Percentiles rank a stretch among this genome's conserved stretches.
Evolutionary conservation across 2,888 invertebrate species (phyloP).

Genomic region (Drosophila falleni): DNA sequence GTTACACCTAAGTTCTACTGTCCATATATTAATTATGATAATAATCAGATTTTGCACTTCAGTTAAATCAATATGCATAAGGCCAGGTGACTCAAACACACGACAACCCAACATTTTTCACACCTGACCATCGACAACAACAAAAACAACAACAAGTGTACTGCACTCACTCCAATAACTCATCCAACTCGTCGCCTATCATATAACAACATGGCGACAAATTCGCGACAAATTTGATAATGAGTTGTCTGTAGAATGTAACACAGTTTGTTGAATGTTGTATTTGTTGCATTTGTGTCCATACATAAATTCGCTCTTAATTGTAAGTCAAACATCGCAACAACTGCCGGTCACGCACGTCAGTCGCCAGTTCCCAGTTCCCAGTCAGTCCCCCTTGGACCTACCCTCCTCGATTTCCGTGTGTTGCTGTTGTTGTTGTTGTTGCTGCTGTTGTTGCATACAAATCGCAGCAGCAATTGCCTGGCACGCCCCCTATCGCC

Average conservation of each 20-base stretch:
- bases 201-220: conserved; percentile 53
- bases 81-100: not conserved
- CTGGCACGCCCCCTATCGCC: conserved; percentile 62
- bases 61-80: conserved; percentile 19
- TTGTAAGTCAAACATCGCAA: conserved; percentile 79
- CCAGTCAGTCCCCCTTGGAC: not conserved
- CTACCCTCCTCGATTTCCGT: conserved; percentile 10
- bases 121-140: conserved; percentile 42
- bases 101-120: conserved; percentile 51
- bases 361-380: conserved; percentile 5
- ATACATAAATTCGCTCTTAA: conserved; percentile 58
- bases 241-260: conserved; percentile 52
- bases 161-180: conserved; percentile 4
- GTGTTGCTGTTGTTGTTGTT: not conserved
- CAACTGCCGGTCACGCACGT: conserved; percentile 76
- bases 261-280: conserved; percentile 9
- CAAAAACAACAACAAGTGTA: conserved; percentile 22
- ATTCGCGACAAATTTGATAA: conserved; percentile 79
- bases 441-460: conserved; percentile 51
- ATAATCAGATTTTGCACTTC: not conserved
- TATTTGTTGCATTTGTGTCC: conserved; percentile 16
- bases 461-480: conserved; percentile 52
- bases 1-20: not conserved
- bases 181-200: conserved; percentile 16
- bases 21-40: conserved; percentile 1